phyloP scores from a whole-genome alignment of 2,888 invertebrate species.

The Lithophane ornitopus region DNA sequence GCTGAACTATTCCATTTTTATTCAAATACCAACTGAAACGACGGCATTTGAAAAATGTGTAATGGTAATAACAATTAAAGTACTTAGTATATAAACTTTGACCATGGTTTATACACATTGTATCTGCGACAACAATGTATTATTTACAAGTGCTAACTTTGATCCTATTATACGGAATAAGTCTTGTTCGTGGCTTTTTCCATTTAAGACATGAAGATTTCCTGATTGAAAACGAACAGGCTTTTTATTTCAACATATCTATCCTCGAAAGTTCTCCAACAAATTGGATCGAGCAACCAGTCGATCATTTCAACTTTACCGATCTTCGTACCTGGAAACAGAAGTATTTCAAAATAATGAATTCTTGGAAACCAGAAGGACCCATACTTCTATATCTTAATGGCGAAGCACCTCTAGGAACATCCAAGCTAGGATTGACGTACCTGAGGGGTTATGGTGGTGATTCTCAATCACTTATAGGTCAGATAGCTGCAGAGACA shows the following conservation, averaged over 20 bases:
- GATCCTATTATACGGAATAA: conserved; percentile 7
- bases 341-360: conserved; percentile 78
- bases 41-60: conserved; percentile 10
- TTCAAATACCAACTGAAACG: neutral
- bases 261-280: conserved; percentile 58
- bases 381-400: conserved; percentile 79
- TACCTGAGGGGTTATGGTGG: neutral
- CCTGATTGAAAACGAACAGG: neutral
- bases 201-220: conserved; percentile 3
- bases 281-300: conserved; percentile 77
- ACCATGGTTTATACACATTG: neutral
- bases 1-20: neutral
- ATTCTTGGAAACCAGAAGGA: conserved; percentile 76
- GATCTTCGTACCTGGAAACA: conserved; percentile 78
- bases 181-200: conserved; percentile 4
- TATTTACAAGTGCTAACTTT: conserved; percentile 14
- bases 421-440: conserved; percentile 63
- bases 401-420: conserved; percentile 69
- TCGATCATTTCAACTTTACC: conserved; percentile 78
- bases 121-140: neutral
- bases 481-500: conserved; percentile 5
- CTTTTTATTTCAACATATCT: conserved; percentile 1
- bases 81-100: conserved; percentile 15
- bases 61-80: neutral
- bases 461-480: neutral